Conservation (phyloP, 37 sponge, comb jelly and placozoan species). For the Beroe ovata region DNA sequence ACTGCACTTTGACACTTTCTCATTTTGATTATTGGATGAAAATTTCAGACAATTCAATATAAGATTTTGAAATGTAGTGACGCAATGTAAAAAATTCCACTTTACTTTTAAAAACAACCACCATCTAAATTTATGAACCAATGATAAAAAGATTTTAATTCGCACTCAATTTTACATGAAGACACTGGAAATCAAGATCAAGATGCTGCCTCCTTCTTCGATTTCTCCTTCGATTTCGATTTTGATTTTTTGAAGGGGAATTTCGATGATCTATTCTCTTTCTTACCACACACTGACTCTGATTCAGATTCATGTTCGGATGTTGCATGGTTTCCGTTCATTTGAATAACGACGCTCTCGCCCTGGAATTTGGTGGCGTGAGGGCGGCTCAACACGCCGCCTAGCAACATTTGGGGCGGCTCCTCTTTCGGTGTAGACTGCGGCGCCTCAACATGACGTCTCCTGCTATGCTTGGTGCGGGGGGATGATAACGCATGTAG, state of each 20-base stretch:
- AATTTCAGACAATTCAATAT: no score
- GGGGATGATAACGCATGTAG: no score
- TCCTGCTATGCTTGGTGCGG: background rate
- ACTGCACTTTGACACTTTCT: no score
- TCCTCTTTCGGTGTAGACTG: background rate
- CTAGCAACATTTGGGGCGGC: background rate
- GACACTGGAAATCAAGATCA: no score
- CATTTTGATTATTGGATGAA: no score
- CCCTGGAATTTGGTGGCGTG: conserved; percentile 40
- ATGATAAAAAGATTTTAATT: no score
- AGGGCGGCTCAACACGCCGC: conserved; percentile 21
- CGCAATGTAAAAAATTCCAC: no score
- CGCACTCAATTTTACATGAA: no score
- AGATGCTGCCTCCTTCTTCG: background rate
- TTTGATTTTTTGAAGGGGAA: background rate
- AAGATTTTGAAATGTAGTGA: no score
- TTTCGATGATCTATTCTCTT: background rate
- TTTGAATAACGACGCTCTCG: background rate
- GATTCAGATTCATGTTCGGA: background rate
- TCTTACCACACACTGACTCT: background rate
- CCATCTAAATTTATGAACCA: no score
- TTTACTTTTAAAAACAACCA: no score
- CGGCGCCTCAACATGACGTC: background rate
- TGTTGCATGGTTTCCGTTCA: background rate
- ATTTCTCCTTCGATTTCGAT: background rate